Conservation (phyloP, 2,888 invertebrate genomes). For the Caenorhabditis doughertyi region DNA sequence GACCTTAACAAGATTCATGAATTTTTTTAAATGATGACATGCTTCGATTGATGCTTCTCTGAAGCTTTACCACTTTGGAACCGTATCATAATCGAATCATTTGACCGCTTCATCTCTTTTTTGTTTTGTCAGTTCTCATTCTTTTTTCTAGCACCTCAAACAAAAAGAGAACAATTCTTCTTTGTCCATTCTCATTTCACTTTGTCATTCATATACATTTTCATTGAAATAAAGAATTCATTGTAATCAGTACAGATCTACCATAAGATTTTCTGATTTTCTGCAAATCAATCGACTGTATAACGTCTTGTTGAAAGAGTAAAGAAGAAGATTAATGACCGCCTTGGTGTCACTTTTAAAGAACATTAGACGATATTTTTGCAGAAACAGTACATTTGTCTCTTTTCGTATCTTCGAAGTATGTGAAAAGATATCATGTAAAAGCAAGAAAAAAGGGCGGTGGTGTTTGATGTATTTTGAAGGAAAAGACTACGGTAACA, state of each 20-base stretch:
- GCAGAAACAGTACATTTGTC: conserved; percentile 24
- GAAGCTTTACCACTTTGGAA: conserved; percentile 7
- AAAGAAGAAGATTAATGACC: conserved; percentile 46
- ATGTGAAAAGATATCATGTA: not conserved
- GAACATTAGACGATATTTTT: conserved; percentile 28
- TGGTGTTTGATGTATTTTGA: conserved; percentile 54
- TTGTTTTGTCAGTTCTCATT: conserved; percentile 24
- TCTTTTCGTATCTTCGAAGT: conserved; percentile 30
- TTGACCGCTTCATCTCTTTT: conserved; percentile 1
- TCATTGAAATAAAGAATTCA: conserved; percentile 14
- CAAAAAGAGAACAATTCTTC: conserved; percentile 38
- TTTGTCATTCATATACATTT: not conserved
- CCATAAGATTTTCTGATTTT: conserved; percentile 12
- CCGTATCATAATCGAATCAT: conserved; percentile 6
- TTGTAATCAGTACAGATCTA: conserved; percentile 35
- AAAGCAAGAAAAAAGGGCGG: not conserved
- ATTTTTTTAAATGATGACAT: too few species aligned
- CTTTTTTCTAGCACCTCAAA: not conserved
- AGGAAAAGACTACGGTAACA: conserved; percentile 32
- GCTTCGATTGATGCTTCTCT: too few species aligned
- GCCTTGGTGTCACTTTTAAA: conserved; percentile 46
- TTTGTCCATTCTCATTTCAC: conserved; percentile 18
- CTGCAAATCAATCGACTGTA: conserved; percentile 17
- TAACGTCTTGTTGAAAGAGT: not conserved
- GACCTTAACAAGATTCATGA: too few species aligned